A percentile compares a stretch with the other conserved stretches of the same genome.
These are phyloP conservation scores for Oryzias curvinotus DNA, from an alignment of 2,113 vertebrate genomes.

Conservation along the genomic window DNA sequence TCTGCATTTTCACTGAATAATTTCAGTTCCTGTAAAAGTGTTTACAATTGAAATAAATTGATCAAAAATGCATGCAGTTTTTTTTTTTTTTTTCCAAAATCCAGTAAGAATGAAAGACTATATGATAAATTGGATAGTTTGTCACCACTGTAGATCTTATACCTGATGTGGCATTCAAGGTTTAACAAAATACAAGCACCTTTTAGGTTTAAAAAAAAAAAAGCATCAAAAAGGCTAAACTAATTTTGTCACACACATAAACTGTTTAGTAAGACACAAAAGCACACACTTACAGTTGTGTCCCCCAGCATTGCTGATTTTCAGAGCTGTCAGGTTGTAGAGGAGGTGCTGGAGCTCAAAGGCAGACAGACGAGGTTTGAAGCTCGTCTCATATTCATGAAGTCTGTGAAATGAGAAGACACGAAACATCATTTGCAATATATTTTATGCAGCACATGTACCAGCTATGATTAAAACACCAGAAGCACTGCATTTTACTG, in stretches of 20 bases:
- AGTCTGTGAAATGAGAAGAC: conserved; percentile 73
- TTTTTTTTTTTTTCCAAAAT: too few relatives aligned
- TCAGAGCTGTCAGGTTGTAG: conserved; percentile 81
- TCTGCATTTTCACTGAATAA: too few relatives aligned
- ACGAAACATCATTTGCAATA: conserved; percentile 15
- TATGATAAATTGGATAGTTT: too few relatives aligned
- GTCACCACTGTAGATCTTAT: too few relatives aligned
- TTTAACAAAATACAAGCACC: too few relatives aligned
- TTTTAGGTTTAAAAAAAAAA: too few relatives aligned
- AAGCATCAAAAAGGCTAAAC: not conserved
- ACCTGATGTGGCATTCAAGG: too few relatives aligned
- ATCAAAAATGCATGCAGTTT: too few relatives aligned
- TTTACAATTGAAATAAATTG: too few relatives aligned
- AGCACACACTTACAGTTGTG: conserved; percentile 74
- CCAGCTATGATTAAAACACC: conserved; percentile 12
- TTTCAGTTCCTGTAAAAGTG: too few relatives aligned
- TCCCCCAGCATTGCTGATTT: conserved; percentile 66
- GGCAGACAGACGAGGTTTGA: conserved; percentile 63
- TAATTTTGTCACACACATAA: not conserved
- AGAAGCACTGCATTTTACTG: not conserved
- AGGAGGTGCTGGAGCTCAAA: conserved; percentile 86
- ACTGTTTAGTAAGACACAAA: conserved; percentile 1
- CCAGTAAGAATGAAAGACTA: too few relatives aligned
- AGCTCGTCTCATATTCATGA: conserved; percentile 77
- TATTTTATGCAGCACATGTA: not conserved